phyloP scores from a whole-genome alignment of 2,797 vertebrate species.

The Squalus acanthias region DNA sequence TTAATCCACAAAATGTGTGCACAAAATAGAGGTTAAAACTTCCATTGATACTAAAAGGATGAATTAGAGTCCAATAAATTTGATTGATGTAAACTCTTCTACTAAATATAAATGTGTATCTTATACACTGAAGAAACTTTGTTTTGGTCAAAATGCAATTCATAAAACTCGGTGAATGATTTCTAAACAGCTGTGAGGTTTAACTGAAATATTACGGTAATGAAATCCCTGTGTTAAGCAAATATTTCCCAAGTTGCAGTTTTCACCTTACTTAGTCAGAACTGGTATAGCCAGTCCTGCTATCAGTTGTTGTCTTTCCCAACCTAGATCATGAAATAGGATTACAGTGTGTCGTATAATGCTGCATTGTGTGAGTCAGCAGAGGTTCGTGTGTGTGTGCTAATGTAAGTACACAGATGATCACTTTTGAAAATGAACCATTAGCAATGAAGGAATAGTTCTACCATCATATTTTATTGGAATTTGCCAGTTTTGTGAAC shows the following conservation, averaged over 20 bases:
- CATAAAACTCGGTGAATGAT: not conserved
- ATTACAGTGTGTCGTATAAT: not conserved
- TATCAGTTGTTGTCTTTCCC: not conserved
- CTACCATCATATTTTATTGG: not conserved
- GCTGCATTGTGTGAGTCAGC: not conserved
- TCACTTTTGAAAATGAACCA: not conserved
- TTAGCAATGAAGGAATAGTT: not conserved
- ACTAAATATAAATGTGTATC: not conserved
- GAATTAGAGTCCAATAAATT: not conserved
- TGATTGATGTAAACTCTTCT: not conserved
- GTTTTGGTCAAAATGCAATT: not conserved
- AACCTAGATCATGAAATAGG: not conserved
- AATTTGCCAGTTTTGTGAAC: not conserved
- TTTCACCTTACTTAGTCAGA: not conserved
- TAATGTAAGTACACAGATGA: not conserved
- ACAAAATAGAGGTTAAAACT: not conserved
- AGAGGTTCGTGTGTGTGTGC: not conserved
- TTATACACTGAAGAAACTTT: not conserved
- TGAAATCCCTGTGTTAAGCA: not conserved
- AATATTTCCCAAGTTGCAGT: not conserved
- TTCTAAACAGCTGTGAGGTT: not conserved
- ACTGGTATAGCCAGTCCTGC: conserved; percentile 13
- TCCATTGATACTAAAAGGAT: not conserved
- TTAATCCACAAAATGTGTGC: not conserved
- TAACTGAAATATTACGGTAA: not conserved